These are phyloP conservation scores for Druceiella hillmani DNA, from an alignment of 2,888 invertebrate genomes.

Conservation along the genomic window DNA sequence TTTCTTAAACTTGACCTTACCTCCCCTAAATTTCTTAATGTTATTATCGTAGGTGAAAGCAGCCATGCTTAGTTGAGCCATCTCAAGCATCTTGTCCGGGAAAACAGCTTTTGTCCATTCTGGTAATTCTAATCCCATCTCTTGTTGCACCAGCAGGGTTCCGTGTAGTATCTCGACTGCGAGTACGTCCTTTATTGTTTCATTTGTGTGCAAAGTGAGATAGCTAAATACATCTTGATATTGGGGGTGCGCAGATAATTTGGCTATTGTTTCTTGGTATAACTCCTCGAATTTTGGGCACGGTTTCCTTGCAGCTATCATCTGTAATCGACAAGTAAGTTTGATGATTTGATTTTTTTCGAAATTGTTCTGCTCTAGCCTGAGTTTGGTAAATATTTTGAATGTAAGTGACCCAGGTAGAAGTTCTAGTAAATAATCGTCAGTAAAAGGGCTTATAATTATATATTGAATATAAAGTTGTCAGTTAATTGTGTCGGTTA, in stretches of 20 bases:
- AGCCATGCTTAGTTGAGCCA: constrained; percentile 65
- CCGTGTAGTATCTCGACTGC: constrained; percentile 68
- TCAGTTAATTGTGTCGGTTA: too few species aligned
- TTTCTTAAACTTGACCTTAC: constrained; percentile 34
- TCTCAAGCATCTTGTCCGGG: constrained; percentile 58
- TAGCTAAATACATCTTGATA: constrained; percentile 59
- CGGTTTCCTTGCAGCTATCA: constrained; percentile 39
- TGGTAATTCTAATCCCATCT: constrained; percentile 64
- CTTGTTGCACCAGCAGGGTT: constrained; percentile 58
- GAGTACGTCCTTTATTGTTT: constrained; percentile 50
- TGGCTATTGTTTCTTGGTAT: constrained; percentile 45
- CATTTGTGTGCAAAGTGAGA: constrained; percentile 49
- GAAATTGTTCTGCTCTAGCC: too few species aligned
- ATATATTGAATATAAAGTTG: too few species aligned
- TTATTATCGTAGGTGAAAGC: constrained; percentile 64
- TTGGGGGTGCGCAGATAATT: constrained; percentile 46
- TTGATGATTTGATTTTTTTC: background rate
- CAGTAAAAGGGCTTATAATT: too few species aligned
- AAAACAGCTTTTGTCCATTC: constrained; percentile 68
- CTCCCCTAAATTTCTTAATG: constrained; percentile 67
- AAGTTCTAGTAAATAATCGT: too few species aligned
- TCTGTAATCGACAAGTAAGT: constrained; percentile 27
- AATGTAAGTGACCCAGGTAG: too few species aligned
- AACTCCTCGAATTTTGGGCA: constrained; percentile 39
- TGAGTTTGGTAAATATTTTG: too few species aligned